Base-by-base conservation (phyloP, 2,888 invertebrate species). In the Boloria euphrosyne region DNA sequence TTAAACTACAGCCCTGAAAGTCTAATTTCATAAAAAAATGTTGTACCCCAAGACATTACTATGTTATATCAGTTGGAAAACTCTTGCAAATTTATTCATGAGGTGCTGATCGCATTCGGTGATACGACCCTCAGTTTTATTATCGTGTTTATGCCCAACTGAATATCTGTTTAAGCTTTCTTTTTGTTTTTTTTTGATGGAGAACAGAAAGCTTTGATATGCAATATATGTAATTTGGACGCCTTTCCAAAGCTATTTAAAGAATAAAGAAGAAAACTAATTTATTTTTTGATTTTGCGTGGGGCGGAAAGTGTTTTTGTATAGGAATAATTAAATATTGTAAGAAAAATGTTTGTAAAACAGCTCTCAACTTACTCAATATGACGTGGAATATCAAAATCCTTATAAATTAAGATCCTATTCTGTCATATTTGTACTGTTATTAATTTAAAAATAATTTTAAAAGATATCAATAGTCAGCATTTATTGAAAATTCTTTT, bases 51-150 rank as follows among this genome's bases (percentile, higher is more conserved):
- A 71, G 70, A 70, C 71, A 73, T 71, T 71, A 73, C 73, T 64
- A 51, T 43, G 71, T 65, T 69, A 71, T 70, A 73, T 73, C 70
- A 72, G 71, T 67, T 69, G 73, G 71, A 71, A 72, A 74, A 75
- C 71, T 75, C 73, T 74, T 74, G 77, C 76, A 81, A 81, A 81
- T 80, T 80, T 81, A 81, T 81, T 80, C 82, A 81, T 81, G 81
- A 80, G 75, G 66, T 76, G 74, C 77, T 78, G 82, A 82, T 81
- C 81, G 79, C 70, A 71, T 74, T 75, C 53, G 69, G 68, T 74
- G 80, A 76, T 78, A 78, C 74, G 75, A 73, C 74, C 76, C 74
- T 74, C 61, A 75, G 76, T 80, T 80, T 81, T 82, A 81, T 80
- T 76, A 75, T 74, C 70, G 72, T 81, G 82, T 80, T 74, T 73